Percentiles rank a stretch among this genome's conserved stretches.
Evolutionary conservation across 2,113 vertebrate genomes (phyloP).

Genomic region (Stegostoma tigrinum): DNA sequence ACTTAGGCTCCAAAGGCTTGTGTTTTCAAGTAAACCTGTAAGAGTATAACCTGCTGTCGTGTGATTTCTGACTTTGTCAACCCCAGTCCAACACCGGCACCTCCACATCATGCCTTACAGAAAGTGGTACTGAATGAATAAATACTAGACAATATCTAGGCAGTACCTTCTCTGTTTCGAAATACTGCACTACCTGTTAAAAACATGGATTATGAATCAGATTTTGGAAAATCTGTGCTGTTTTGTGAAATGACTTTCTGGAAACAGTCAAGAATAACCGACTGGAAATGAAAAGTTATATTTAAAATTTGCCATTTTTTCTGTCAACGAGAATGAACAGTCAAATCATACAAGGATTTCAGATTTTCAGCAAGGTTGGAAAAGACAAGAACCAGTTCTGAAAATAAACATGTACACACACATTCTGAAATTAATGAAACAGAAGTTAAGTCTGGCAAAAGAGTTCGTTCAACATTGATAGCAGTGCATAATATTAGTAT

Average conservation of each 20-base stretch:
- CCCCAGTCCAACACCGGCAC: no score
- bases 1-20: no score
- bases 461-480: not conserved
- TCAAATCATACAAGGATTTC: not conserved
- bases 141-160: not conserved
- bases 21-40: no score
- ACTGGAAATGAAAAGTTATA: not conserved
- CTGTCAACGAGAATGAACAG: not conserved
- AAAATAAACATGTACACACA: not conserved
- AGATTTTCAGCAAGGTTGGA: not conserved
- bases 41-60: no score
- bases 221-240: not conserved
- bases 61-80: no score
- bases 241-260: not conserved
- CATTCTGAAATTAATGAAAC: not conserved
- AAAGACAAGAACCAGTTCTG: not conserved
- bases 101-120: not conserved
- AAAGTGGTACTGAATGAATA: not conserved
- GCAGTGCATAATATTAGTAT: not conserved
- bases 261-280: not conserved
- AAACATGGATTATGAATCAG: not conserved
- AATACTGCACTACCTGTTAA: not conserved
- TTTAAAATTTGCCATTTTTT: not conserved
- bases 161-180: not conserved
- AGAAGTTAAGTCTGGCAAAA: not conserved